Evolutionary conservation across 2,888 invertebrate species (phyloP), one percentile per base, ranked within the genome.

Genomic region (Eupithecia subfuscata): DNA sequence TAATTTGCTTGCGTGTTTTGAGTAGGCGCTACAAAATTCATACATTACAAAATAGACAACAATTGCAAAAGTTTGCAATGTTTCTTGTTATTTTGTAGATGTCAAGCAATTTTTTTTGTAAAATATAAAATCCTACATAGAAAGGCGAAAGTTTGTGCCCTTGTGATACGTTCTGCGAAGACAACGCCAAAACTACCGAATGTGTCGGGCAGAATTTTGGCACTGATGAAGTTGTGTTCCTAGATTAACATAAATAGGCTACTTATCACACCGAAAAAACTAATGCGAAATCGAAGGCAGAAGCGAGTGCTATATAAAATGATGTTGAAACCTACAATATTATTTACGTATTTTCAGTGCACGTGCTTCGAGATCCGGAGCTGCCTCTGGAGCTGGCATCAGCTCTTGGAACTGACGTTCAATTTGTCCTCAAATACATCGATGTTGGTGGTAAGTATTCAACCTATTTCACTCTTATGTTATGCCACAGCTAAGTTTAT

Each of bases 381-480:
- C 90, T 95, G 82, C 96, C 96, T 0, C 86, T 96, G 84, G 96
- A 96, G 84, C 95, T 96, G 81, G 95, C 96, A n/a, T 94, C 95
- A 77, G 94, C 96, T 60, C 94, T 96, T 90, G 95, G 95, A 16
- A 91, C 95, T 63, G 95, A 94, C 30, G 96, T 96, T 70, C 95
- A 96, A 83, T 95, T 96, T 79, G 95, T 96, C 30, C 94, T 96
- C 81, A 95, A 96, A 75, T 96, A 96, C 87, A 88, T 94, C 81
- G 92, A 94, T 80, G 82, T 84, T 48, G 94, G 94, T 94, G 82
- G 68, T 68, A 68, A 89, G 92, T 84, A 69, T 25, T 25, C 5
- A 60, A 60, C 5, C 1, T 52, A n/a, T n/a, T 12, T 60, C 14
- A 60, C 6, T 56, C 9, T 56, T 56, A 56, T 12, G 5, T 56